A percentile compares a stretch with the other conserved stretches of the same genome.
phyloP scores from a whole-genome alignment of 2,888 invertebrate genomes.

The Metalampra italica region DNA sequence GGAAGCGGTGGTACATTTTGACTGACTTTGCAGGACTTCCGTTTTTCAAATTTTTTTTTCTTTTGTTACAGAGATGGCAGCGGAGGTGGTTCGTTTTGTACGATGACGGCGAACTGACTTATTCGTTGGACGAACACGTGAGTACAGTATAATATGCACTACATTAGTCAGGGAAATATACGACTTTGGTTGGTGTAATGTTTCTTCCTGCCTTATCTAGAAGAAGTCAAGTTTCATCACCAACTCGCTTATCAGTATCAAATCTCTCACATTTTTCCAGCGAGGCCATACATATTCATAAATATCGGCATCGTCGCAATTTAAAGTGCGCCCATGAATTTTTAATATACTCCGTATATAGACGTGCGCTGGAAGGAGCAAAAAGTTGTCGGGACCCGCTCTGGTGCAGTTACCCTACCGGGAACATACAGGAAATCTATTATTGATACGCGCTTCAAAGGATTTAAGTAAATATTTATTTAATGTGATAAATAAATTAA shows the following conservation, averaged over 20 bases:
- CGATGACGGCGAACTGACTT: slow-evolving; percentile 98
- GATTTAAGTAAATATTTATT: no score
- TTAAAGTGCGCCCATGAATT: slow-evolving; percentile 49
- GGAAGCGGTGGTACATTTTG: no score
- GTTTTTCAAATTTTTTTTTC: slow-evolving; percentile 9
- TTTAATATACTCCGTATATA: slow-evolving; percentile 46
- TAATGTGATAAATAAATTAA: no score
- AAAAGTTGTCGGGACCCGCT: slow-evolving; percentile 28
- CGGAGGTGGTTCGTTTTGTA: slow-evolving; percentile 98
- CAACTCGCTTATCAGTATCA: slow-evolving; percentile 34
- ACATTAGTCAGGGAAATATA: no score
- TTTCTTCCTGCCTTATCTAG: no score
- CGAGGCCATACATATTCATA: slow-evolving; percentile 56
- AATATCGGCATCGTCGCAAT: slow-evolving; percentile 33
- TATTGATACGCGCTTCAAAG: background rate
- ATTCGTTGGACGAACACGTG: slow-evolving; percentile 98
- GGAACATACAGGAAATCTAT: slow-evolving; percentile 34
- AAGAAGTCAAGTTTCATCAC: no score
- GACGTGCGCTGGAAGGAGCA: slow-evolving; percentile 19
- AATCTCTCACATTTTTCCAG: slow-evolving; percentile 45
- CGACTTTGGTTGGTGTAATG: no score
- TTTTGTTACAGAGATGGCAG: slow-evolving; percentile 96
- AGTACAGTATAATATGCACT: no score
- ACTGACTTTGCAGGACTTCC: no score
- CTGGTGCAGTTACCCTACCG: slow-evolving; percentile 16